A percentile compares a stretch with the other conserved stretches of the same genome.
phyloP scores from a whole-genome alignment of 2,797 vertebrate genomes.

The Rhinella marina region DNA sequence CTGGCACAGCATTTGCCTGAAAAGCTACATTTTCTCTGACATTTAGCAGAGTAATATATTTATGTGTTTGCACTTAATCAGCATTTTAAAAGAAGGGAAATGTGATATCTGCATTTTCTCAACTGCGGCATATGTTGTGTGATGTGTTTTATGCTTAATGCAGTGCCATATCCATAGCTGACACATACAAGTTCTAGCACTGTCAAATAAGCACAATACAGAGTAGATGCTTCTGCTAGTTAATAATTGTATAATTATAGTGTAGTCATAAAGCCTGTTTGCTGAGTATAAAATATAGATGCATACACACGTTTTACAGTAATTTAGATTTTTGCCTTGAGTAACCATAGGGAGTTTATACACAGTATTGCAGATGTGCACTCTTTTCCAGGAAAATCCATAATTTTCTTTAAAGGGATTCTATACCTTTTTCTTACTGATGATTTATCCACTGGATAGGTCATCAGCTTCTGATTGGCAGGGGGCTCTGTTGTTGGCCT shows the following conservation, averaged over 20 bases:
- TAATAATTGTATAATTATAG: not conserved
- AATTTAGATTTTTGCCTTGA: too few relatives aligned
- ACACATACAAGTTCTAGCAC: not conserved
- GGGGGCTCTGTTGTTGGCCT: too few relatives aligned
- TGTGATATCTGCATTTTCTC: conserved; percentile 1
- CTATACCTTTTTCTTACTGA: too few relatives aligned
- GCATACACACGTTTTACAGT: not conserved
- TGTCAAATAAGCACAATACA: not conserved
- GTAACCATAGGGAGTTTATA: too few relatives aligned
- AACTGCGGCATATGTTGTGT: not conserved
- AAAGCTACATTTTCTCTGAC: not conserved
- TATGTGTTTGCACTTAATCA: not conserved
- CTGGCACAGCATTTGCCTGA: not conserved
- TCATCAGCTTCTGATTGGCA: too few relatives aligned
- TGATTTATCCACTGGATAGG: too few relatives aligned
- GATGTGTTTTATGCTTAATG: not conserved
- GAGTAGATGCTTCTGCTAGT: not conserved
- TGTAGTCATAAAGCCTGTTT: not conserved
- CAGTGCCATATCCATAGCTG: not conserved
- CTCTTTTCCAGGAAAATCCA: too few relatives aligned
- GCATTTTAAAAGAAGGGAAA: not conserved
- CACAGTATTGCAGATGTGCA: too few relatives aligned
- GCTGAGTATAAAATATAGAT: not conserved
- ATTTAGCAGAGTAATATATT: not conserved
- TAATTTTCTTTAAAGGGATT: too few relatives aligned